These are phyloP conservation scores for Drosophila mojavensis DNA, from an alignment of 1,140 invertebrate species.

Conservation along the genomic window DNA sequence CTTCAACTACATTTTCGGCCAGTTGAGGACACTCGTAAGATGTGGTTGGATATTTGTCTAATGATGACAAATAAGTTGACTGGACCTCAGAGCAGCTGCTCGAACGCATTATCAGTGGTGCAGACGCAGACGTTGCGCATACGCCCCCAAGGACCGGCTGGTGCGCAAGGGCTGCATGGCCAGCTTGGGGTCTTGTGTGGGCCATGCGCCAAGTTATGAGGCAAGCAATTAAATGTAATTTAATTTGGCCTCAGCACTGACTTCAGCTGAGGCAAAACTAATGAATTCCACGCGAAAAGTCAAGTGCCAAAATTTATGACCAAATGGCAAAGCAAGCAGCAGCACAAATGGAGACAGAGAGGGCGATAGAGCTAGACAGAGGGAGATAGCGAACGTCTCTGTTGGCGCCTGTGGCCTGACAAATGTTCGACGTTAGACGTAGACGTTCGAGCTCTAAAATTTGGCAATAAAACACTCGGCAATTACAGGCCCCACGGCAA, in stretches of 20 bases:
- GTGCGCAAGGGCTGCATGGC: neutral
- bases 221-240: slow-evolving; percentile 80
- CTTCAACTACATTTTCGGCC: slow-evolving; percentile 50
- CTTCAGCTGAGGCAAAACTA: slow-evolving; percentile 61
- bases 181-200: neutral
- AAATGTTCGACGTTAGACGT: slow-evolving; percentile 79
- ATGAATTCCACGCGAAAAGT: slow-evolving; percentile 74
- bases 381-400: slow-evolving; percentile 20
- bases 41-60: slow-evolving; percentile 60
- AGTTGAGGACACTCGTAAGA: slow-evolving; percentile 41
- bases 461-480: slow-evolving; percentile 81
- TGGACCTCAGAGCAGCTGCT: slow-evolving; percentile 1
- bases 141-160: slow-evolving; percentile 2
- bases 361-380: too few relatives aligned
- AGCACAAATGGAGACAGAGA: neutral
- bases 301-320: slow-evolving; percentile 60
- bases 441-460: slow-evolving; percentile 70
- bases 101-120: slow-evolving; percentile 54
- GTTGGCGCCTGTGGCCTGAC: slow-evolving; percentile 60
- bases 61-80: slow-evolving; percentile 62
- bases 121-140: slow-evolving; percentile 41
- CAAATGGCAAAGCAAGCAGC: slow-evolving; percentile 3
- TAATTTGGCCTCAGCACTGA: slow-evolving; percentile 62
- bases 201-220: slow-evolving; percentile 64
- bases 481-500: slow-evolving; percentile 58